Evolutionary conservation across 2,888 invertebrate genomes (phyloP), one percentile per base, ranked within the genome.

Genomic region (Pseudolycoriella hygida): DNA sequence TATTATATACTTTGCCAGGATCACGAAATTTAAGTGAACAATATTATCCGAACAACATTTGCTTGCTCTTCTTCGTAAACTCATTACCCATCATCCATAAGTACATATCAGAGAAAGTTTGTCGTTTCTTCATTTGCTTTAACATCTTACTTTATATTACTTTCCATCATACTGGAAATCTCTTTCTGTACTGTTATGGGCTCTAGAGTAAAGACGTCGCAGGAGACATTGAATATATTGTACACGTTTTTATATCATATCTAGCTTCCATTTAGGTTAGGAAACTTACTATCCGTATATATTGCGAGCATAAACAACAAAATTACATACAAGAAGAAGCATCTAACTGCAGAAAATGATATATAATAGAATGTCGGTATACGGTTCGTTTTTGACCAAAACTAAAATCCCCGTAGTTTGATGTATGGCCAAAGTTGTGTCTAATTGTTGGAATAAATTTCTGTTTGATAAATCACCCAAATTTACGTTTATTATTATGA

Each of bases 351-450:
- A 34, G 3, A 34, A 34, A 34, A 14, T 14, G 12, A 34, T 34
- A 34, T 34, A 34, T 14, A 34, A 34, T 34, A 5, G 34, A 10
- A 14, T 10, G 34, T 14, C 34, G 34, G 34, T 34, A n/a, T n/a
- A 14, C 15, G 34, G 34, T 34, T 34, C 34, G 34, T 34, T 34
- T 34, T 34, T 34, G 34, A 34, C 34, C 34, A 34, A 34, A 34
- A 34, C 34, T 34, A 34, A 46, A 46, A 46, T 42, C 42, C 46
- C 46, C 42, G 46, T 43, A 42, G 46, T 46, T 48, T 48, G 48
- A 48, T 48, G 48, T 46, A 48, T 48, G 48, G 48, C 48, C 46
- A 48, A 48, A 48, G 48, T 48, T 48, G 46, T 48, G 46, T 48
- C 45, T 48, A 48, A 48, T 48, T 48, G 48, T 48, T 46, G 44